A percentile compares a stretch with the other conserved stretches of the same genome.
Conservation (phyloP, 2,888 invertebrate species). For the Megalurothrips usitatus region DNA sequence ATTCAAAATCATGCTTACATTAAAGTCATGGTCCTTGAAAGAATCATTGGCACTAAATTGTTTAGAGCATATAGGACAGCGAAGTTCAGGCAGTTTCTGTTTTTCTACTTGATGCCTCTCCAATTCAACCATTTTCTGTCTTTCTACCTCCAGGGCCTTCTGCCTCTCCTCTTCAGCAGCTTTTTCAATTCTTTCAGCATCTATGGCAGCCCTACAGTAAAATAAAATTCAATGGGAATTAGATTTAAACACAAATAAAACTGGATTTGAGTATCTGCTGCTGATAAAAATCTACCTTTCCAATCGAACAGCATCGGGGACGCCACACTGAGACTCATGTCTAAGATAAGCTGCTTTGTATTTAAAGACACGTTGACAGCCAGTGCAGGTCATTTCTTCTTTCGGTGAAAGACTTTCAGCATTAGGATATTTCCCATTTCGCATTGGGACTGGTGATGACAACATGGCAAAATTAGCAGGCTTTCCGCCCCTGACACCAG, state of each 20-base stretch:
- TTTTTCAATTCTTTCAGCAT: background rate
- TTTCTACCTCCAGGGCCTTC: background rate
- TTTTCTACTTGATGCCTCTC: background rate
- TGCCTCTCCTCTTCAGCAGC: background rate
- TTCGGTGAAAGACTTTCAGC: background rate
- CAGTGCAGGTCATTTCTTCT: slow-evolving; percentile 15
- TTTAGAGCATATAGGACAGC: background rate
- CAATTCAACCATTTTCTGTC: background rate
- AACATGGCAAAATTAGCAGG: background rate
- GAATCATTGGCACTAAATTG: slow-evolving; percentile 6
- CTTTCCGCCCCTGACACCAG: background rate
- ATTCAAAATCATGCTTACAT: background rate
- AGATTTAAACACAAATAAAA: background rate
- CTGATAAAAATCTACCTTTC: background rate
- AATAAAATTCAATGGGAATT: background rate
- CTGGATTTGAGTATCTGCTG: background rate
- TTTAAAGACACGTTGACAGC: background rate
- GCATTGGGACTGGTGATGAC: background rate
- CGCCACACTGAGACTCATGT: background rate
- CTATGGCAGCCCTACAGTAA: background rate
- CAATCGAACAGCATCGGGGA: background rate
- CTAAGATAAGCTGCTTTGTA: background rate
- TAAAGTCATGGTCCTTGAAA: background rate
- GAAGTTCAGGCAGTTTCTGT: background rate
- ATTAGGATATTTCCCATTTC: background rate